Evolutionary conservation across 2,888 invertebrate species (phyloP).

Genomic region (Patella caerulea): DNA sequence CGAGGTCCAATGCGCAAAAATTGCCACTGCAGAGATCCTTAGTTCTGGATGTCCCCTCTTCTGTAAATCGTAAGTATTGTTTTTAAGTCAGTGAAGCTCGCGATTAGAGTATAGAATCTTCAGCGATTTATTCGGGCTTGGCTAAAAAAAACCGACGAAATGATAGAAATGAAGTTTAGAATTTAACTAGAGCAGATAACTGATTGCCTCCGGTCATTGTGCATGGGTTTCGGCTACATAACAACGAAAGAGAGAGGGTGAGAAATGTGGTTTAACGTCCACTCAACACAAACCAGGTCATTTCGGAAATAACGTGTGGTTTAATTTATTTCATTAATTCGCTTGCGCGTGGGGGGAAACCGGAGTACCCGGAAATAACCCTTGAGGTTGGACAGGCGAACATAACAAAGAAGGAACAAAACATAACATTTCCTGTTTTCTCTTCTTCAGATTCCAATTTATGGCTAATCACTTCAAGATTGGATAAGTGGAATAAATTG

Average conservation of each 20-base stretch:
- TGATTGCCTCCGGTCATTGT: too few species aligned
- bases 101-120: too few species aligned
- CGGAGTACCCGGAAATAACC: too few species aligned
- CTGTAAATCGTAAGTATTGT: not conserved
- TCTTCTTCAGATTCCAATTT: not conserved
- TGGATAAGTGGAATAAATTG: not conserved
- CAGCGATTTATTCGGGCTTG: not conserved
- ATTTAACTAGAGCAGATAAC: too few species aligned
- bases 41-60: not conserved
- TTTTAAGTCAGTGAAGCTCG: not conserved
- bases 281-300: not conserved
- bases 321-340: too few species aligned
- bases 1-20: not conserved
- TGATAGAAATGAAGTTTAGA: not conserved
- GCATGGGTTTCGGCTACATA: not conserved
- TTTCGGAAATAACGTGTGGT: not conserved
- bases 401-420: not conserved
- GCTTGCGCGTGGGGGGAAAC: too few species aligned
- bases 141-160: not conserved
- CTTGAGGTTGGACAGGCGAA: not conserved
- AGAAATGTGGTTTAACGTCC: not conserved
- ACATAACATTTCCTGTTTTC: not conserved
- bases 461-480: not conserved
- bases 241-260: not conserved
- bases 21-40: not conserved